A percentile compares a stretch with the other conserved stretches of the same genome.
Evolutionary conservation across 2,797 vertebrate genomes (phyloP).

Genomic region (Acanthornis magna): DNA sequence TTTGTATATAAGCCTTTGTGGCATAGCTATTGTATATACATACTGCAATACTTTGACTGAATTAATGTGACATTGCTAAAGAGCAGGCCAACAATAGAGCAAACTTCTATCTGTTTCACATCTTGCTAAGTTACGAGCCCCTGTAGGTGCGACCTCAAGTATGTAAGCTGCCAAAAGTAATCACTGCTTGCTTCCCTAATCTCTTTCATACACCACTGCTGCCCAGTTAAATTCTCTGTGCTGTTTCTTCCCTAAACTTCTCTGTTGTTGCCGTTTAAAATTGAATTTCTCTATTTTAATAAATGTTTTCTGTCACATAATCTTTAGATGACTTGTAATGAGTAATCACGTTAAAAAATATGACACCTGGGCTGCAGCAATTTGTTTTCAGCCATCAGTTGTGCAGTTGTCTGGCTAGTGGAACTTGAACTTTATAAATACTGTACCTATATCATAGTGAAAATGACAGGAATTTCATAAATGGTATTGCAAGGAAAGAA

Average conservation of each 20-base stretch:
- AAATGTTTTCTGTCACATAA: neutral
- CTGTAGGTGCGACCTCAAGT: slow-evolving; percentile 55
- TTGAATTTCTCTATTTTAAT: neutral
- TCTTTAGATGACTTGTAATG: neutral
- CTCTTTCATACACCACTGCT: slow-evolving; percentile 23
- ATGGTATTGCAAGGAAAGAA: neutral
- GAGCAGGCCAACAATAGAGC: neutral
- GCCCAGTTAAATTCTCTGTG: neutral
- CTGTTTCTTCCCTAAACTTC: neutral
- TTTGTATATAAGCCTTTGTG: neutral
- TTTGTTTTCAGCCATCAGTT: slow-evolving; percentile 21
- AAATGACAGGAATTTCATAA: slow-evolving; percentile 28
- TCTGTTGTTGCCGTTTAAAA: neutral
- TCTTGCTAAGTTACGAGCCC: slow-evolving; percentile 54
- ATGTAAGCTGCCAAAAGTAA: slow-evolving; percentile 59
- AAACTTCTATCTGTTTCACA: slow-evolving; percentile 43
- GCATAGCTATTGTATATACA: neutral
- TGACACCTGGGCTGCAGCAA: neutral
- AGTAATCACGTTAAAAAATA: neutral
- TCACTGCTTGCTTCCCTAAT: slow-evolving; percentile 51
- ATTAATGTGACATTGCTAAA: slow-evolving; percentile 39
- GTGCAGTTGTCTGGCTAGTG: neutral
- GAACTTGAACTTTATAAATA: slow-evolving; percentile 15
- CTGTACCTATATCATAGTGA: neutral
- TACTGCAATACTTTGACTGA: neutral